phyloP scores from a whole-genome alignment of 2,797 vertebrate genomes.

The Paramormyrops hopkinsi region DNA sequence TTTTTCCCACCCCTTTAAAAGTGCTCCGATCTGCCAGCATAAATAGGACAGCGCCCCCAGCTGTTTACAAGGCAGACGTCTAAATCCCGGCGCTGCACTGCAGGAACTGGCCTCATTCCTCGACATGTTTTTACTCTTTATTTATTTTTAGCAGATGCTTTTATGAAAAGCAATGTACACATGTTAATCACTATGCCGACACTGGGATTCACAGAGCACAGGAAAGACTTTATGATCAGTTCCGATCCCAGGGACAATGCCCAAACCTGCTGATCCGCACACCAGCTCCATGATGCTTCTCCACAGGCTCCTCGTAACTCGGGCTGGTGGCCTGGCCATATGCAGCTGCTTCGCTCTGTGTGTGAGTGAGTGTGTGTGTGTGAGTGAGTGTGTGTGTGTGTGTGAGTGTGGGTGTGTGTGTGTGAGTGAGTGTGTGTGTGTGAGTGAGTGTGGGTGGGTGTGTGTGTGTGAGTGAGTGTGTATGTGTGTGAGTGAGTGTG shows the following conservation, averaged over 20 bases:
- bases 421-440: no score
- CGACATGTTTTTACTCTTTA: not conserved
- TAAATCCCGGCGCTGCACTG: slow-evolving; percentile 28
- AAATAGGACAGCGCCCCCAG: slow-evolving; percentile 46
- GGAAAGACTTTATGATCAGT: not conserved
- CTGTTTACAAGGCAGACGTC: slow-evolving; percentile 41
- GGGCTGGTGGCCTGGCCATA: not conserved
- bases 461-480: not conserved
- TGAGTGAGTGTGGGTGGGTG: not conserved
- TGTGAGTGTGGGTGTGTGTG: no score
- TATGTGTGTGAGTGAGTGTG: no score
- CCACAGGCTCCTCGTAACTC: no score
- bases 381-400: not conserved
- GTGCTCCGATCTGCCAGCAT: slow-evolving; percentile 33
- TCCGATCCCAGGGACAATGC: not conserved
- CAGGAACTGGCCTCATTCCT: not conserved
- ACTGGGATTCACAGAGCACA: not conserved
- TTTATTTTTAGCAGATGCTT: not conserved
- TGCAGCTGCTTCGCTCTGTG: not conserved
- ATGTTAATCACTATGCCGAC: not conserved
- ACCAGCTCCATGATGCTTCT: not conserved
- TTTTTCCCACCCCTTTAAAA: slow-evolving; percentile 27
- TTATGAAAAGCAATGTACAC: not conserved
- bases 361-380: not conserved
- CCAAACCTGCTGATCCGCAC: not conserved